Evolutionary conservation across 2,113 vertebrate species (phyloP).

Genomic region (Casuarius casuarius): DNA sequence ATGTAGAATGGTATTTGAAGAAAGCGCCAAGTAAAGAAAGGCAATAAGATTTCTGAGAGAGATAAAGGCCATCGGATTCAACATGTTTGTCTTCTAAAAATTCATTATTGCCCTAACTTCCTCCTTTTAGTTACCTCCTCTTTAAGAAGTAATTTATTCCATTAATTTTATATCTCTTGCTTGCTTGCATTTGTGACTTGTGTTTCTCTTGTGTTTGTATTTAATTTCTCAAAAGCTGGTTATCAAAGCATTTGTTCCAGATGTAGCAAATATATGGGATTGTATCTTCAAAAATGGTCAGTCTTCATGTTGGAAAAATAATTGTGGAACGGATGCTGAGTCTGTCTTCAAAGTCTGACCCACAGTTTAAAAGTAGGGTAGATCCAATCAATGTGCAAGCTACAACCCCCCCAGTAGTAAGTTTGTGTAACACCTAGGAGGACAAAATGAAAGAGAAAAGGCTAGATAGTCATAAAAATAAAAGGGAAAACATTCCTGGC

Average conservation of each 20-base stretch:
- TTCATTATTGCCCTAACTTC: background rate
- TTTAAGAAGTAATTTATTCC: background rate
- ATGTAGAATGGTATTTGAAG: background rate
- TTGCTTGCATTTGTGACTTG: background rate
- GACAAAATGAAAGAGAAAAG: background rate
- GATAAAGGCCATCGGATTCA: constrained; percentile 41
- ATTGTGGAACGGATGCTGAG: background rate
- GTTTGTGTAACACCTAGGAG: background rate
- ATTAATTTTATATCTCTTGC: background rate
- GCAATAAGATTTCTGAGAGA: constrained; percentile 38
- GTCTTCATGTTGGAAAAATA: background rate
- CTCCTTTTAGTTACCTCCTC: background rate
- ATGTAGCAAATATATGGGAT: background rate
- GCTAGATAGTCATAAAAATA: background rate
- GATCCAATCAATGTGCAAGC: background rate
- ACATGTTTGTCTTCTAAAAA: constrained; percentile 4
- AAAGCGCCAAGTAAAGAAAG: constrained; percentile 9
- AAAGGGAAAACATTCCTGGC: background rate
- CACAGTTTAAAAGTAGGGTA: background rate
- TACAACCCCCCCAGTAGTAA: background rate
- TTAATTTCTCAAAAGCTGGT: constrained; percentile 1
- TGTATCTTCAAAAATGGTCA: background rate
- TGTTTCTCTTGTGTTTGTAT: background rate
- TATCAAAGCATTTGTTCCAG: background rate
- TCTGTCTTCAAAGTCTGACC: background rate